These are phyloP conservation scores for Sphinx pinastri DNA, from an alignment of 2,888 invertebrate genomes.

Conservation along the genomic window DNA sequence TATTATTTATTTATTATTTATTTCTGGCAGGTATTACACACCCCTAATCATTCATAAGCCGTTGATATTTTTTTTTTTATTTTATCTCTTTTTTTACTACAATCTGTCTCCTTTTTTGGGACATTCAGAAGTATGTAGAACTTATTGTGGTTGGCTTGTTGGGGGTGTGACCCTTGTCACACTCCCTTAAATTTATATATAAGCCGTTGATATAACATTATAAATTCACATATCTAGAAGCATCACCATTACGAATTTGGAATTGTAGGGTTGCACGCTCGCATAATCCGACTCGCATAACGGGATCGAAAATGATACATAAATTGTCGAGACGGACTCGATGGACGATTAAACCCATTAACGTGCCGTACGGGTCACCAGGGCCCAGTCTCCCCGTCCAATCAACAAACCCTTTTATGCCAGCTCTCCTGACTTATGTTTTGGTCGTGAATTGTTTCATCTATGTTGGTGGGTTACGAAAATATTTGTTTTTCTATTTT, in stretches of 20 bases:
- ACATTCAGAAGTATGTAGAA: no score
- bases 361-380: constrained; percentile 74
- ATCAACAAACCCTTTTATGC: constrained; percentile 76
- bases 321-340: constrained; percentile 78
- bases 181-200: no score
- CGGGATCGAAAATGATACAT: constrained; percentile 84
- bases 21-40: not conserved
- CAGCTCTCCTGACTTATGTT: constrained; percentile 33
- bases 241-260: constrained; percentile 66
- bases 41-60: not conserved
- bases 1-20: no score
- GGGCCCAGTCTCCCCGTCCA: constrained; percentile 67
- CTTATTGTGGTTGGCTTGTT: no score
- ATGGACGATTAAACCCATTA: constrained; percentile 81
- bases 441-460: constrained; percentile 30
- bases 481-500: not conserved
- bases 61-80: no score
- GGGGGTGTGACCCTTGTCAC: no score
- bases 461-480: constrained; percentile 3
- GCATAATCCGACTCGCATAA: constrained; percentile 78
- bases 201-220: constrained; percentile 51
- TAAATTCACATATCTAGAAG: constrained; percentile 68
- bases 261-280: constrained; percentile 61
- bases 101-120: no score
- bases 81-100: no score